Evolutionary conservation across 2,113 vertebrate species (phyloP).

Genomic region (Crocuta crocuta): DNA sequence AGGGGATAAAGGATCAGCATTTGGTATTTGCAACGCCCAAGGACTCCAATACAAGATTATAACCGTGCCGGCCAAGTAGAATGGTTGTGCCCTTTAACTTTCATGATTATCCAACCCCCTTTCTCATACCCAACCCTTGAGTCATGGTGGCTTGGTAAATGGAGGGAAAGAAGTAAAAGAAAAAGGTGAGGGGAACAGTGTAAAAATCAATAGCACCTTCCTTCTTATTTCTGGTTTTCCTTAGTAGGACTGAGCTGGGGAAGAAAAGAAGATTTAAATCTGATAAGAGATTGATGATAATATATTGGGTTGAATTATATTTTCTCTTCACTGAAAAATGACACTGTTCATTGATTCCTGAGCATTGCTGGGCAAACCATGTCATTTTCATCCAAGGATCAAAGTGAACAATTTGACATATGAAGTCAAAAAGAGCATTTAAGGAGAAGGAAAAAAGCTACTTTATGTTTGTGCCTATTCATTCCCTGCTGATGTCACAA

Average conservation of each 20-base stretch:
- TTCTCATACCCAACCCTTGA: neutral
- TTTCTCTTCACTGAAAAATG: neutral
- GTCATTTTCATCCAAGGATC: neutral
- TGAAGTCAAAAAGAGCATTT: neutral
- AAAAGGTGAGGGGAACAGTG: neutral
- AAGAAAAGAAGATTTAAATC: neutral
- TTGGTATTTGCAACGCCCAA: neutral
- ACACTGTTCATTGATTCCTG: neutral
- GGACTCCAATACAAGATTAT: neutral
- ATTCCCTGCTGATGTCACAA: neutral
- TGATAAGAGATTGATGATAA: neutral
- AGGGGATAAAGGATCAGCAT: neutral
- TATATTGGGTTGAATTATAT: neutral
- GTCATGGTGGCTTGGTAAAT: neutral
- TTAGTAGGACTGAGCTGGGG: neutral
- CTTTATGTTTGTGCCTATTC: neutral
- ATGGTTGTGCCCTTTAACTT: neutral
- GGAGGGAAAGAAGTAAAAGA: neutral
- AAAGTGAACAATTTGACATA: neutral
- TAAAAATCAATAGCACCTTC: neutral
- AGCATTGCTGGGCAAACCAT: neutral
- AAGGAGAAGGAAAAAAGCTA: neutral
- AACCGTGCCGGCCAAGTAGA: rapidly evolving
- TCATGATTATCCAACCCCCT: neutral
- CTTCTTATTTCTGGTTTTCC: neutral